These are phyloP conservation scores for Tanytarsus gracilentus DNA, from an alignment of 2,888 invertebrate species.

Conservation along the genomic window DNA sequence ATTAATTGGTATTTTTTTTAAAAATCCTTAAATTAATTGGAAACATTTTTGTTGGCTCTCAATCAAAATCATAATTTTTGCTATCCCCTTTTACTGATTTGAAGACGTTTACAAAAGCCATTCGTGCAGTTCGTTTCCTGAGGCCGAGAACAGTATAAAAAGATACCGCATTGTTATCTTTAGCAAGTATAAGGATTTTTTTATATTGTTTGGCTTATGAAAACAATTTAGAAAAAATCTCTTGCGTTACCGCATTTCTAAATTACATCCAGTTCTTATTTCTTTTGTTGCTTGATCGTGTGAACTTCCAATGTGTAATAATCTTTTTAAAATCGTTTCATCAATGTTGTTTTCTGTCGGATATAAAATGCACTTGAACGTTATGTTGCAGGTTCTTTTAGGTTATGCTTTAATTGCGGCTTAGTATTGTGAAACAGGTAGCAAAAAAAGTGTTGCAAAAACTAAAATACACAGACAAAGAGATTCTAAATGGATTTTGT, in stretches of 20 bases:
- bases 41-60: not conserved
- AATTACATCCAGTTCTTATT: constrained; percentile 14
- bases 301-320: constrained; percentile 18
- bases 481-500: constrained; percentile 1
- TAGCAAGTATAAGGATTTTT: constrained; percentile 3
- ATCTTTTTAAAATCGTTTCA: constrained; percentile 3
- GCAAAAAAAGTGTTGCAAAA: not conserved
- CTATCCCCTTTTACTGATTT: no score
- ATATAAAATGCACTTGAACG: not conserved
- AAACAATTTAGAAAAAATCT: constrained; percentile 10
- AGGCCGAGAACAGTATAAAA: not conserved
- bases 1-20: no score
- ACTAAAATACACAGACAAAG: not conserved
- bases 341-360: not conserved
- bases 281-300: constrained; percentile 24
- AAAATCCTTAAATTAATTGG: no score
- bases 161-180: constrained; percentile 12
- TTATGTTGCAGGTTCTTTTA: constrained; percentile 5
- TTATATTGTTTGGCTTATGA: not conserved
- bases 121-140: constrained; percentile 2
- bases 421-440: constrained; percentile 1
- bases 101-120: not conserved
- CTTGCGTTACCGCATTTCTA: constrained; percentile 11
- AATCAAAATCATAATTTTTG: constrained; percentile 5
- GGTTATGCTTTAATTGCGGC: not conserved